Evolutionary conservation across 2,888 invertebrate genomes (phyloP).

Genomic region (Keiferia lycopersicella): DNA sequence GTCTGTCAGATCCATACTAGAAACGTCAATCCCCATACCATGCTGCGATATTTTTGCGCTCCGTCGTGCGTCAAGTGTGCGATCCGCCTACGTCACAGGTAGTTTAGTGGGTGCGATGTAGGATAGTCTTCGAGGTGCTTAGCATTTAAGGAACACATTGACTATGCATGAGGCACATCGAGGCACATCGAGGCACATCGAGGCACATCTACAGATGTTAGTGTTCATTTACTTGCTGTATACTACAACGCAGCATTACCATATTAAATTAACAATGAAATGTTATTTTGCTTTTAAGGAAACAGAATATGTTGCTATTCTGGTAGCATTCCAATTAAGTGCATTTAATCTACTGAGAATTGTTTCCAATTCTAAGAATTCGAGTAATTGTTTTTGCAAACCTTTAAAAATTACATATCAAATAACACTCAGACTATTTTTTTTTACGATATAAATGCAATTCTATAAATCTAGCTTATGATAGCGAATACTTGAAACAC

Average conservation of each 20-base stretch:
- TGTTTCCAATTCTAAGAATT: no score
- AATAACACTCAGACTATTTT: no score
- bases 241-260: slow-evolving; percentile 1
- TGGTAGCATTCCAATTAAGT: neutral
- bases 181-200: no score
- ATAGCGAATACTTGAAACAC: slow-evolving; percentile 39
- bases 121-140: slow-evolving; percentile 5
- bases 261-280: neutral
- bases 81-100: no score
- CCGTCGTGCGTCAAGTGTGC: no score
- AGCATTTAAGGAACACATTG: slow-evolving; percentile 13
- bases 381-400: no score
- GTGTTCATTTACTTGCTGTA: neutral
- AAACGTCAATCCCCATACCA: no score
- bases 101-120: slow-evolving; percentile 12
- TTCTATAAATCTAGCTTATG: neutral
- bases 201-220: slow-evolving; percentile 4
- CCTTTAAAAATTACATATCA: no score
- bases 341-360: no score
- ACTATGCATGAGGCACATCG: slow-evolving; percentile 3
- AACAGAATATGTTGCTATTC: neutral
- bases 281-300: neutral
- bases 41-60: no score
- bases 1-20: no score
- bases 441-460: neutral